Evolutionary conservation across 37 sponge, comb jelly and placozoan genomes (phyloP).

Genomic region (Chondrilla cf. caribensis): DNA sequence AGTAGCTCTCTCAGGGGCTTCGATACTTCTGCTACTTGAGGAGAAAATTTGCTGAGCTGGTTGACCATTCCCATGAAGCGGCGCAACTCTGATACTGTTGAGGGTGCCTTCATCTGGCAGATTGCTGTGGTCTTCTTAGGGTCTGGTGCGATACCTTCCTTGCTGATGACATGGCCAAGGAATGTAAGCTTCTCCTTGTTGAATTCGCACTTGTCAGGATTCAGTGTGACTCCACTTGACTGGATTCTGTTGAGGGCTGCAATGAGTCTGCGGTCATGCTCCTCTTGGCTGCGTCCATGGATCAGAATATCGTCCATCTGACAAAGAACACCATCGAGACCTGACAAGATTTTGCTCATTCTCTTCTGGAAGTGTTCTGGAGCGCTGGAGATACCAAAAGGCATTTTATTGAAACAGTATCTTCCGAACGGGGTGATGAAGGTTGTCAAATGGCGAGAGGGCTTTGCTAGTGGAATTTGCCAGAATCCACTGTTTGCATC

Average conservation of each 20-base stretch:
- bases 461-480: slow-evolving; percentile 33
- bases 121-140: slow-evolving; percentile 45
- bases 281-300: slow-evolving; percentile 29
- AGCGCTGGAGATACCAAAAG: slow-evolving; percentile 18
- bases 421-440: slow-evolving; percentile 28
- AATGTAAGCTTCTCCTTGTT: neutral
- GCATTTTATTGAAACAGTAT: slow-evolving; percentile 4
- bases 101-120: slow-evolving; percentile 14
- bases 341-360: slow-evolving; percentile 30
- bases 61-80: slow-evolving; percentile 51
- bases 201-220: slow-evolving; percentile 46
- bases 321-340: slow-evolving; percentile 38
- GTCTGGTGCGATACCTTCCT: slow-evolving; percentile 32
- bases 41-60: slow-evolving; percentile 38
- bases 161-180: slow-evolving; percentile 35
- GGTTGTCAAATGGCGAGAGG: neutral
- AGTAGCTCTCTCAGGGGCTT: slow-evolving; percentile 47
- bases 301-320: slow-evolving; percentile 47
- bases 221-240: slow-evolving; percentile 18
- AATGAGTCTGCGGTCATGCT: slow-evolving; percentile 30
- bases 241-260: slow-evolving; percentile 31
- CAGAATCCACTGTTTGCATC: slow-evolving; percentile 60
- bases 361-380: slow-evolving; percentile 32
- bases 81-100: slow-evolving; percentile 2
- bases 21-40: slow-evolving; percentile 21